phyloP scores from a whole-genome alignment of 1,140 invertebrate genomes.

The Drepana arcuata region DNA sequence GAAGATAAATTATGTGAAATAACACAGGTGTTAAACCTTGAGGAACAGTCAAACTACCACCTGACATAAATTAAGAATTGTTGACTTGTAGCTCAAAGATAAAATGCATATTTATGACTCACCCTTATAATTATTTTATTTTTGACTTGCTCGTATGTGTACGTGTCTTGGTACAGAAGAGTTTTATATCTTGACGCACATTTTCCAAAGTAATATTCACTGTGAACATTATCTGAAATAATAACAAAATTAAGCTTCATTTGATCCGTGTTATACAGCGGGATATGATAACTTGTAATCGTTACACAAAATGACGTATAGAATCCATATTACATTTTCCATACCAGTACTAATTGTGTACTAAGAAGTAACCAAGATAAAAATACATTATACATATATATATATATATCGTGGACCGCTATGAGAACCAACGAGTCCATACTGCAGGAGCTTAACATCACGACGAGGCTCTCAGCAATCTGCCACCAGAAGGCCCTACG shows the following conservation, averaged over 20 bases:
- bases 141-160: background rate
- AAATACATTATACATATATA: background rate
- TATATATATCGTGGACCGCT: too few relatives aligned
- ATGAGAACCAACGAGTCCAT: too few relatives aligned
- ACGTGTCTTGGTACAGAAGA: background rate
- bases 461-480: too few relatives aligned
- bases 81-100: too few relatives aligned
- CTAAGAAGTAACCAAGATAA: background rate
- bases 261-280: background rate
- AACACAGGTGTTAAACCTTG: background rate
- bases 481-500: too few relatives aligned
- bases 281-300: background rate
- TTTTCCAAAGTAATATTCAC: conserved; percentile 1
- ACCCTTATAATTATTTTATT: background rate
- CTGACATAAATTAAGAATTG: background rate
- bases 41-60: background rate
- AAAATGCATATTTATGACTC: too few relatives aligned
- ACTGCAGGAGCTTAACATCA: too few relatives aligned
- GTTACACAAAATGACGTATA: background rate
- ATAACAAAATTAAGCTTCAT: background rate
- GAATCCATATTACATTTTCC: background rate
- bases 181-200: background rate
- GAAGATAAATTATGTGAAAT: background rate
- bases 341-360: too few relatives aligned
- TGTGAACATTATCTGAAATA: background rate